Conservation (phyloP, 2,113 vertebrate species). For the Xiphophorus couchianus region DNA sequence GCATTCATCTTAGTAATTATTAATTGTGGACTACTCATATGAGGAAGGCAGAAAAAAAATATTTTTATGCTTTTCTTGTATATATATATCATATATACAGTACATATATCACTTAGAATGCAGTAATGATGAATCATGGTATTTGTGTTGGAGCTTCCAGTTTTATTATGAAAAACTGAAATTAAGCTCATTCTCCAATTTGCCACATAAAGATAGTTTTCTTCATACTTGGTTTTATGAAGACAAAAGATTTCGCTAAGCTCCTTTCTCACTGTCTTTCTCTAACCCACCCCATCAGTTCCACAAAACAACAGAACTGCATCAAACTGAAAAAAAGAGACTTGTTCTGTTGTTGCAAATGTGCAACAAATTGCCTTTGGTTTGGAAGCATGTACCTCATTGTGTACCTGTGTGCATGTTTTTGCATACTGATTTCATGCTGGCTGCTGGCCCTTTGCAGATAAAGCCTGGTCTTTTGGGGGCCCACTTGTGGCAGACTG, state of each 20-base stretch:
- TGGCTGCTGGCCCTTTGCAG: constrained; percentile 81
- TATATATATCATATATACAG: too few species aligned
- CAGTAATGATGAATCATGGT: too few species aligned
- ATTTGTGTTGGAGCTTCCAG: too few species aligned
- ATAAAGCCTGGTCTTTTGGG: constrained; percentile 74
- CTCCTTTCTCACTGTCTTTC: constrained; percentile 24
- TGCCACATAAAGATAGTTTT: background rate
- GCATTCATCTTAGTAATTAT: too few species aligned
- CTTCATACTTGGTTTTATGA: constrained; percentile 17
- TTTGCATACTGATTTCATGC: constrained; percentile 69
- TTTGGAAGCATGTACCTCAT: constrained; percentile 58
- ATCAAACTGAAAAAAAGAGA: constrained; percentile 43
- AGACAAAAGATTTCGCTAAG: constrained; percentile 10
- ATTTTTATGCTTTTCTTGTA: background rate
- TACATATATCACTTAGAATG: too few species aligned
- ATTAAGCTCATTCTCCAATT: constrained; percentile 2
- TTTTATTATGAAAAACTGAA: background rate
- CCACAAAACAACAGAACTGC: constrained; percentile 49
- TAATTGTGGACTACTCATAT: too few species aligned
- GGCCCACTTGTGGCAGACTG: constrained; percentile 69
- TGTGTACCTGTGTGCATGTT: constrained; percentile 60
- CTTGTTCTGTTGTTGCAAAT: constrained; percentile 54
- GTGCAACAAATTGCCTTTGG: constrained; percentile 70
- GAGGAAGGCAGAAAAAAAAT: background rate
- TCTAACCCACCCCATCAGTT: constrained; percentile 27